Base-by-base conservation (phyloP, 2,888 invertebrate genomes). In the Callyntrura guangdongensis region DNA sequence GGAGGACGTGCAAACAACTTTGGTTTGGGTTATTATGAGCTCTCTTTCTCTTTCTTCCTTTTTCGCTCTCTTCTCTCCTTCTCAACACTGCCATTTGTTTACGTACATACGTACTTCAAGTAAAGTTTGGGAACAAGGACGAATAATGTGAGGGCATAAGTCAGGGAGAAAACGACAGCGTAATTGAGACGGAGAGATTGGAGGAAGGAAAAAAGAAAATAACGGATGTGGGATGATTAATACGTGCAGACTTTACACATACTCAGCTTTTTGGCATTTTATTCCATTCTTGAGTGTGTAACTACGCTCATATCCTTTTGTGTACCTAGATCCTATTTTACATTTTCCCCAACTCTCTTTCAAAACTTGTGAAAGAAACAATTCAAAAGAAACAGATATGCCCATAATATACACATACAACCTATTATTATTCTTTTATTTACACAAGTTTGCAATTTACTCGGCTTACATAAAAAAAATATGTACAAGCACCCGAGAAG, bases 401-500 rank as follows among this genome's bases (percentile, higher is more conserved):
- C n/a, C n/a, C n/a, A n/a, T 59, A 20, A 74, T 20, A 22, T n/a
- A n/a, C n/a, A 25, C 14, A 20, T 25, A 72, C 79, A 86, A 64
- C 79, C 79, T 86, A 67, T 86, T 86, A 86, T 86, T 86, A 49
- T n/a, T n/a, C 74, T 64, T 79, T 79, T 86, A 86, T 86, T 86
- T 79, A 86, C 86, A 86, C 86, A 86, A 86, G 86, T 86, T 86
- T 79, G 86, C 86, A 77, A 86, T 86, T 86, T 86, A 77, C 86
- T 59, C 72, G 45, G 47, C 20, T 72, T 36, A 20, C 9, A n/a
- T 45, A 47, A 47, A 47, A 22, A 25, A 22, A n/a, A n/a, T n/a
- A n/a, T n/a, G n/a, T n/a, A 12, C 20, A 49, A 47, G 22, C n/a
- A n/a, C n/a, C 22, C 1, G 53, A 53, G n/a, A 49, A 49, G 20